Evolutionary conservation across 2,797 vertebrate species (phyloP), one percentile per base, ranked within the genome.

Genomic region (Hemitrygon akajei): DNA sequence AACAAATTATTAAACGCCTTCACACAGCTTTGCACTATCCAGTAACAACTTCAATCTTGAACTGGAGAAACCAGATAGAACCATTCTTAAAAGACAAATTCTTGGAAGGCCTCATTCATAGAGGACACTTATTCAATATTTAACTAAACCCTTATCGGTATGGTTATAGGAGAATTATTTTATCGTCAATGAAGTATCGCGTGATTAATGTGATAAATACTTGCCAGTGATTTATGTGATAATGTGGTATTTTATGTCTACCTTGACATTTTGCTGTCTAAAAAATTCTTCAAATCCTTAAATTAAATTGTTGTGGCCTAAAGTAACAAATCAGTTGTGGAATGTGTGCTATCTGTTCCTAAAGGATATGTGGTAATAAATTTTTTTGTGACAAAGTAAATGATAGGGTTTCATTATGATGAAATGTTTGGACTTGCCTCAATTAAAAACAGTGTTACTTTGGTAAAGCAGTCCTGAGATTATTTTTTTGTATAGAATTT

Each of bases 341-440:
- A 98, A 98, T 98, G 97, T 94, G 94, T 40, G 94, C 97, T 97
- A 97, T 97, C 97, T 97, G 96, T 96, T 96, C 96, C 96, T 97
- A 97, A 97, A 97, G 96, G 95, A 97, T 96, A 97, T 96, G 95
- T 94, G 96, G 96, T 96, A 96, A 97, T 98, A 98, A 97, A 98
- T 98, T 97, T 96, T 47, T 96, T 96, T 63, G 95, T 95, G 96
- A 96, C 96, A 96, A 96, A 96, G 97, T 96, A 96, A 96, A 96
- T 96, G 95, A 96, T 95, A 95, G 95, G 94, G 95, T 96, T 97
- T 97, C 97, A 97, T 97, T 96, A 97, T 91, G 96, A 96, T 96
- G 98, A 98, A 97, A 95, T 95, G 97, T 98, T 97, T 95, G 95
- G 98, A 98, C 98, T 98, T 98, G 98, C 97, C 97, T 97, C 47